Conservation (phyloP, 2,113 vertebrate genomes). For the Cephalopholis sonnerati region DNA sequence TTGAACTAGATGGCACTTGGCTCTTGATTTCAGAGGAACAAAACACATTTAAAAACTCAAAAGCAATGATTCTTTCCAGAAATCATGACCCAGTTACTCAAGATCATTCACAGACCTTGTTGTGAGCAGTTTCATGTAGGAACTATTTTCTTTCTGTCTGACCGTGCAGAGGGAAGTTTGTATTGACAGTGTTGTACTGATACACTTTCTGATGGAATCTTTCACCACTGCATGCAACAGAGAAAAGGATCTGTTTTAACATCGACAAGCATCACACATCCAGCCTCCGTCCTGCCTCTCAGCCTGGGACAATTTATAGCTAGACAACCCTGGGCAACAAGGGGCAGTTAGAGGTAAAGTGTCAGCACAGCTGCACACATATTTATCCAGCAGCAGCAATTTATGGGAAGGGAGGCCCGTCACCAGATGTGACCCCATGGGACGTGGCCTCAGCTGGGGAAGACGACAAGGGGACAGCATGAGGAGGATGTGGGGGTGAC, state of each 20-base stretch:
- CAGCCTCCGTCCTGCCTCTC: constrained; percentile 39
- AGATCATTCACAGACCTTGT: too few species aligned
- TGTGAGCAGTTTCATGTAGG: too few species aligned
- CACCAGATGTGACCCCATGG: constrained; percentile 61
- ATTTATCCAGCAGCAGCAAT: constrained; percentile 75
- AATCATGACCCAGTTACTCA: too few species aligned
- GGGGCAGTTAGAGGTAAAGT: constrained; percentile 76
- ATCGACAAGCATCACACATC: constrained; percentile 24
- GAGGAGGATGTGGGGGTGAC: constrained; percentile 8
- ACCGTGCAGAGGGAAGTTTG: too few species aligned
- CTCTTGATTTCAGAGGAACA: too few species aligned
- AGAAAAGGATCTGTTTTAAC: constrained; percentile 6
- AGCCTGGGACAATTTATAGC: constrained; percentile 64
- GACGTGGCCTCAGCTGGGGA: constrained; percentile 37
- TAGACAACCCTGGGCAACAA: constrained; percentile 51
- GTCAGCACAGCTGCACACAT: constrained; percentile 73
- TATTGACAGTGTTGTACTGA: too few species aligned
- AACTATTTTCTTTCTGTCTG: too few species aligned
- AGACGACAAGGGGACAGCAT: constrained; percentile 11
- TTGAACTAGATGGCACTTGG: too few species aligned
- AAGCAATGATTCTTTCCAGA: too few species aligned
- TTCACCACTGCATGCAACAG: too few species aligned
- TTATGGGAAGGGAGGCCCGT: constrained; percentile 61
- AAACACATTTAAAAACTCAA: too few species aligned
- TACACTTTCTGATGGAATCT: too few species aligned